Evolutionary conservation across 2,797 vertebrate genomes (phyloP).

Genomic region (Choloepus didactylus): DNA sequence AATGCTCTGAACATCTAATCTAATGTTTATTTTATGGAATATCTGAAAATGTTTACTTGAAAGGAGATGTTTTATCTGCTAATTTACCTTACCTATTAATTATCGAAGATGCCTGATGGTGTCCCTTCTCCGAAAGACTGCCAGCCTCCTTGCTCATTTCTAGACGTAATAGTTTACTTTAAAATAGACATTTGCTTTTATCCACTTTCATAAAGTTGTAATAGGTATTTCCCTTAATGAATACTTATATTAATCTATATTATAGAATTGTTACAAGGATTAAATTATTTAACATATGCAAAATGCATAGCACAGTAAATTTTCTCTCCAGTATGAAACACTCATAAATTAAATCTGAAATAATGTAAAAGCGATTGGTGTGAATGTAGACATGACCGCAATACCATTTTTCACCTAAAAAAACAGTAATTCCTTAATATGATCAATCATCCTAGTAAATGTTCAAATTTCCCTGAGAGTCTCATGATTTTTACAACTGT

Average conservation of each 20-base stretch:
- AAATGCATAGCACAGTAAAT: slow-evolving; percentile 10
- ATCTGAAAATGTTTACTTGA: neutral
- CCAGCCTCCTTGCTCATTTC: neutral
- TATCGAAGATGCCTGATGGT: neutral
- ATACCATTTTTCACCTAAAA: neutral
- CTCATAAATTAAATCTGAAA: neutral
- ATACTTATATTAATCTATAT: neutral
- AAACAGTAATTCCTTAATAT: neutral
- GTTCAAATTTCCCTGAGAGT: slow-evolving; percentile 3
- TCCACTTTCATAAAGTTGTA: slow-evolving; percentile 1
- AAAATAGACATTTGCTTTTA: slow-evolving; percentile 36
- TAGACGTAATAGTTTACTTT: neutral
- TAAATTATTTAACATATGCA: neutral
- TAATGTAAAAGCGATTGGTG: slow-evolving; percentile 31
- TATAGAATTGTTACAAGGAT: neutral
- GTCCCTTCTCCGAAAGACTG: neutral
- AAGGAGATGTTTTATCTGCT: neutral
- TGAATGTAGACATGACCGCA: neutral
- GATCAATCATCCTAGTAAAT: neutral
- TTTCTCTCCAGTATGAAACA: neutral
- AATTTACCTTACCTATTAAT: neutral
- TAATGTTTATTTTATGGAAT: neutral
- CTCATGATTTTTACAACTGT: neutral
- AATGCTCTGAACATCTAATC: neutral
- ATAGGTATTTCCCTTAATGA: neutral